Conservation (phyloP, 2,888 invertebrate species). For the Globia sparganii region DNA sequence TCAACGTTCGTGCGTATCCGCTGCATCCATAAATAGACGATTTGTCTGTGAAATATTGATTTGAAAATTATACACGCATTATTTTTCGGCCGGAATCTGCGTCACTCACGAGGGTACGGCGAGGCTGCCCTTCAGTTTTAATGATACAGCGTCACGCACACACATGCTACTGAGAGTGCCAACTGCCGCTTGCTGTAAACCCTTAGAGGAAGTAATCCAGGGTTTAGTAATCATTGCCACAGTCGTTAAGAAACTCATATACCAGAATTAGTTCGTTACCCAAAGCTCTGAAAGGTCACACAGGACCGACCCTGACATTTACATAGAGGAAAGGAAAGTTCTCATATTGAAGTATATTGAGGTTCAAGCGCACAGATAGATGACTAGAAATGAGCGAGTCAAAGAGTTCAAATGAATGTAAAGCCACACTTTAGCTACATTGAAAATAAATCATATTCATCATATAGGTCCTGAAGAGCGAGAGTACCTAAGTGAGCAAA, state of each 20-base stretch:
- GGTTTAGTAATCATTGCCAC: slow-evolving; percentile 55
- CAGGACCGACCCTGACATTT: slow-evolving; percentile 44
- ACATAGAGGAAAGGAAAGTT: slow-evolving; percentile 47
- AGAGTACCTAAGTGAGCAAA: slow-evolving; percentile 4
- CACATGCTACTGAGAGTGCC: slow-evolving; percentile 44
- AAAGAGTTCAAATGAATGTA: slow-evolving; percentile 36
- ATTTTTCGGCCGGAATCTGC: slow-evolving; percentile 70
- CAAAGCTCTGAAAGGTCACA: slow-evolving; percentile 50
- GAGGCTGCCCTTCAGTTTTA: slow-evolving; percentile 74
- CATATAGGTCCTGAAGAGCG: not conserved
- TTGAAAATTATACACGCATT: slow-evolving; percentile 41
- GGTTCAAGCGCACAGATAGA: slow-evolving; percentile 23
- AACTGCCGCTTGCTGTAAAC: slow-evolving; percentile 39
- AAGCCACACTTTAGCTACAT: slow-evolving; percentile 25
- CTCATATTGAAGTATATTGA: slow-evolving; percentile 46
- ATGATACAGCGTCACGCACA: slow-evolving; percentile 75
- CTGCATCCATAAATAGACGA: slow-evolving; percentile 56
- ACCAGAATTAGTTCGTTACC: slow-evolving; percentile 56
- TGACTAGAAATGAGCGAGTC: slow-evolving; percentile 21
- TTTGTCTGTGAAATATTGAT: slow-evolving; percentile 48
- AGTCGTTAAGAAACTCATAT: slow-evolving; percentile 55
- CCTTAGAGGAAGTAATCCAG: slow-evolving; percentile 54
- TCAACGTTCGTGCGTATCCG: slow-evolving; percentile 41
- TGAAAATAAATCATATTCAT: slow-evolving; percentile 13
- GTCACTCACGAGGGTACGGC: slow-evolving; percentile 73